Evolutionary conservation across 35 echinoderm and acorn worm species (phyloP).

Genomic region (Acanthaster planci): DNA sequence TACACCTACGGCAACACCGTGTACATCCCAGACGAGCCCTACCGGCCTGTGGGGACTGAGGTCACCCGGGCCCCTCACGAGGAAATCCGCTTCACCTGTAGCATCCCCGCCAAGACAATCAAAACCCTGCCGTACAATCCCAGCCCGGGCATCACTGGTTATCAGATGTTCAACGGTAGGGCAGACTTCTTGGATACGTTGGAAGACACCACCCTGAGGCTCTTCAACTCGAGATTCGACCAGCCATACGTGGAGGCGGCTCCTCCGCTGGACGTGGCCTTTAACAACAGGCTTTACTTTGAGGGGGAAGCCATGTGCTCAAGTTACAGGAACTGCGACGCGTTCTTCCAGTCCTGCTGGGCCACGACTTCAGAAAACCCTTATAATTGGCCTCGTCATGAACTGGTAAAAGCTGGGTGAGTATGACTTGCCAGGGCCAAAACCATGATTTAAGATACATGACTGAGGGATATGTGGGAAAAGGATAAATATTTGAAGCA

Average conservation of each 20-base stretch:
- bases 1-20: neutral
- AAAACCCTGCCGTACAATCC: neutral
- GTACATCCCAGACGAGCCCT: neutral
- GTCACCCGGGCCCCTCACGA: neutral
- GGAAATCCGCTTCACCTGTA: neutral
- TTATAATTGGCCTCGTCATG: slow-evolving; percentile 5
- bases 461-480: no score
- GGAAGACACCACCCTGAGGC: neutral
- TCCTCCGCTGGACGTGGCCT: neutral
- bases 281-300: neutral
- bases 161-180: neutral
- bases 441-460: no score
- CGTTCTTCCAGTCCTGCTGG: neutral
- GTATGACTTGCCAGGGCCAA: no score
- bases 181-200: neutral
- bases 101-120: neutral
- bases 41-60: neutral
- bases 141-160: neutral
- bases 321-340: neutral
- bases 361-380: neutral
- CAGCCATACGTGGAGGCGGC: no score
- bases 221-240: neutral
- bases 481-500: no score
- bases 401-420: neutral
- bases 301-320: neutral